Base-by-base conservation (phyloP, 2,888 invertebrate genomes). In the Crematogaster levior region DNA sequence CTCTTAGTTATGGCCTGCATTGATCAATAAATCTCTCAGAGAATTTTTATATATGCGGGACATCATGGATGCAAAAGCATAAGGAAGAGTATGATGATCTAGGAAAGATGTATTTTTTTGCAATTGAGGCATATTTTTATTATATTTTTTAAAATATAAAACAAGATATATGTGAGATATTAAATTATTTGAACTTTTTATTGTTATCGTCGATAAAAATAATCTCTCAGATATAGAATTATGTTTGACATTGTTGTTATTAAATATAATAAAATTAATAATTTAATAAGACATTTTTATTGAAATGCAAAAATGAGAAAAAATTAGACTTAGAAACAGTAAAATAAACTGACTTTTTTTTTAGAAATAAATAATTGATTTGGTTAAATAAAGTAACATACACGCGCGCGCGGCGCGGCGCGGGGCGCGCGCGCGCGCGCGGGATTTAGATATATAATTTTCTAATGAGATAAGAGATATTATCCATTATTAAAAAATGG, bases 21-120 rank as follows among this genome's bases (percentile, higher is more conserved):
- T 68, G 51, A 77, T 77, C 53, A 53, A 77, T 56, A 68, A 75
- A 70, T 18, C 18, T 77, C 53, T 53, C 40, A 27, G 10, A 53
- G 27, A 2, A 9, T 63, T 65, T 51, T 51, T 5, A 63, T n/a
- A 51, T 63, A 6, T 4, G 9, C 24, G 15, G 34, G 40, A 40
- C 43, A 77, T 5, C 15, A 43, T 53, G 6, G 24, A 43, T 68
- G 27, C 24, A 34, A 18, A 2, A 53, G 27, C 15, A 21, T 9
- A 46, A 51, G 5, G 7, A 27, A 30, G 9, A 15, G 2, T 40
- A 30, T 10, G 27, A 12, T 46, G 3, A 30, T 60, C 1, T 3
- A 60, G n/a, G 10, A 60, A 27, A 46, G 5, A 48, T 18, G 24
- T 40, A 43, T 24, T 18, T 53, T 40, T 24, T n/a, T n/a, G 3